Percentiles rank a stretch among this genome's conserved stretches.
phyloP scores from a whole-genome alignment of 2,113 vertebrate genomes.

The Monarcha castaneiventris region DNA sequence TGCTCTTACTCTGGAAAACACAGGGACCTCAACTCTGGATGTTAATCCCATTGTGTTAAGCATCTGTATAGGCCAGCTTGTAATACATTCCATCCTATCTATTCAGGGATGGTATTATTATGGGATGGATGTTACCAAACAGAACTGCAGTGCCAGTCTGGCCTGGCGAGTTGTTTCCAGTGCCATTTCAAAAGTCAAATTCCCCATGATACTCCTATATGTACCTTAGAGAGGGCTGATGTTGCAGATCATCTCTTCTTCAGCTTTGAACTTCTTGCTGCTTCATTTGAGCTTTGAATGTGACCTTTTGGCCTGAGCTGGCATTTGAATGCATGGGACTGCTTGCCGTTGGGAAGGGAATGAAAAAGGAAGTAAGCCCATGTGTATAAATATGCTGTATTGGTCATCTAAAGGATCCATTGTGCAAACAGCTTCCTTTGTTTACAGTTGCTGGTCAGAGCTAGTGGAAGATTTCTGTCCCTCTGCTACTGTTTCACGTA shows the following conservation, averaged over 20 bases:
- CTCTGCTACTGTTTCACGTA: background rate
- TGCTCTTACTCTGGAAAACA: background rate
- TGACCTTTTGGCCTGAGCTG: background rate
- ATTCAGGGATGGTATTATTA: background rate
- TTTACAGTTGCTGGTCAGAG: background rate
- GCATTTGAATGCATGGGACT: background rate
- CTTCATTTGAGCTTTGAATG: background rate
- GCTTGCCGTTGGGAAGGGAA: background rate
- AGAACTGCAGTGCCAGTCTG: background rate
- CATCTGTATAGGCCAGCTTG: background rate
- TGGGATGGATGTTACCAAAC: background rate
- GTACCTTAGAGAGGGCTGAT: background rate
- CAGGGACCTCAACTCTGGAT: background rate
- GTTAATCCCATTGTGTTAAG: accelerated
- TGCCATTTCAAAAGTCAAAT: background rate
- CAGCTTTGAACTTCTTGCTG: background rate
- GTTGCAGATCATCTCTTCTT: background rate
- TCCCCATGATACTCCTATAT: accelerated
- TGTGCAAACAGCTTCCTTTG: background rate
- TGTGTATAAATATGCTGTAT: background rate
- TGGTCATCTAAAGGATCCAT: background rate
- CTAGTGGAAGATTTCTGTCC: background rate
- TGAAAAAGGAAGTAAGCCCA: background rate
- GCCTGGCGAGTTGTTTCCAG: background rate
- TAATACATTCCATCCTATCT: background rate